Evolutionary conservation across 2,113 vertebrate species (phyloP), one percentile per base, ranked within the genome.

Genomic region (Ursus arctos): DNA sequence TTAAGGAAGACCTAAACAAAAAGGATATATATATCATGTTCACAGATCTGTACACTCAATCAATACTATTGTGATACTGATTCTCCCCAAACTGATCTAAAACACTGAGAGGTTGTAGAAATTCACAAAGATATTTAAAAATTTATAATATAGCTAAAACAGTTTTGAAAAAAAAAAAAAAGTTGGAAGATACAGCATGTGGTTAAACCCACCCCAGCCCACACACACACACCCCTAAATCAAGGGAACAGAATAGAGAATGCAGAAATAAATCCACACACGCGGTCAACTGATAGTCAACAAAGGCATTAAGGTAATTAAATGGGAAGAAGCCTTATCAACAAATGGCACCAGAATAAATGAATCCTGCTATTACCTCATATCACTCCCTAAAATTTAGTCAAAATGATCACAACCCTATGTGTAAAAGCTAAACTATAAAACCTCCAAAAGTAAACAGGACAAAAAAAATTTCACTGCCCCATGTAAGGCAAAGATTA

Each of bases 131-230:
- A 47, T 82, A 63, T 77, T 81, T 87, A 36, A 84, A 71, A 91
- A 77, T 31, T 59, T 72, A 47, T 49, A 93, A 90, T 22, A 93
- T 0, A 63, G 8, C 11, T 49, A 93, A 94, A 63, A 92, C 33
- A 71, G 87, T 72, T 82, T 3, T 86, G 72, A 43, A 59, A 95
- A 93, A 22, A 84, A 26, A 91, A 93, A 83, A 74, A 86, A 91
- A 18, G 72, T 1, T 57, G 5, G 26, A 88, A 22, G 19, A 82
- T 59, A 91, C 11, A 40, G 33, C 33, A 31, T 67, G 33, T 16
- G 65, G 59, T 67, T 59, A 1, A 49, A 43, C 43, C 43, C 6
- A 43, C 43, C 43, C 43, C 43, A 43, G 43, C 43, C 43, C 43
- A 43, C 53, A 51, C 26, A 51, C 47, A 79, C 47, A 51, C 47